Evolutionary conservation across 2,797 vertebrate species (phyloP), one percentile per base, ranked within the genome.

Genomic region (Fratercula arctica): DNA sequence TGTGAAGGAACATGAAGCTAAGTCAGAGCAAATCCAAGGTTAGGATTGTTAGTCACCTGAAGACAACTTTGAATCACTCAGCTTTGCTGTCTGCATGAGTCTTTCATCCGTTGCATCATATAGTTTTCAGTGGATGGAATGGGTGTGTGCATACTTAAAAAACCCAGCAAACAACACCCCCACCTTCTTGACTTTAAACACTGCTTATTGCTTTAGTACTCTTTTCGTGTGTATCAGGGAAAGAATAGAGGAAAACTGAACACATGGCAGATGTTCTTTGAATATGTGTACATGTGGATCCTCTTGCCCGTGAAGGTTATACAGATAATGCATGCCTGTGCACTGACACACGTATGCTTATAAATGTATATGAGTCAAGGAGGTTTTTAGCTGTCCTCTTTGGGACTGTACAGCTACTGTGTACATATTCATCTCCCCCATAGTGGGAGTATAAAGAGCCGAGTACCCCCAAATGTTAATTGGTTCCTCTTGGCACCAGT

Each of bases 1-100:
- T 11, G 98, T 98, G 41, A 97, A 96, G 68, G 98, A 99, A 39
- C 98, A 98, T 94, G 98, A 98, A 90, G 94, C 94, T 12, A 94
- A 98, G 67, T 89, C 98, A 80, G 98, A 98, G 77, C 97, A 96
- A 35, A 97, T 98, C 12, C 98, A 97, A 98, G 98, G 98, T 99
- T 87, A 92, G 93, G 83, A 26, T 48, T 67, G 19, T 91, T 80
- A 66, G 20, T 83, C 33, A 51, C 48, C n/a, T 92, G 45, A 64
- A 54, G 33, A 50, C 20, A 88, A 3, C 23, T 53, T 37, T 23
- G 41, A 68, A 50, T 45, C 20, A 28, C 54, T 87, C n/a, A 63
- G 35, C 50, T n/a, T 39, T 74, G 45, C 31, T 86, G 50, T 20
- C 45, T 64, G 13, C 9, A 5, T 13, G 31, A 75, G 14, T 60